Evolutionary conservation across 1,140 invertebrate species (phyloP).

Genomic region (Eciton burchellii): DNA sequence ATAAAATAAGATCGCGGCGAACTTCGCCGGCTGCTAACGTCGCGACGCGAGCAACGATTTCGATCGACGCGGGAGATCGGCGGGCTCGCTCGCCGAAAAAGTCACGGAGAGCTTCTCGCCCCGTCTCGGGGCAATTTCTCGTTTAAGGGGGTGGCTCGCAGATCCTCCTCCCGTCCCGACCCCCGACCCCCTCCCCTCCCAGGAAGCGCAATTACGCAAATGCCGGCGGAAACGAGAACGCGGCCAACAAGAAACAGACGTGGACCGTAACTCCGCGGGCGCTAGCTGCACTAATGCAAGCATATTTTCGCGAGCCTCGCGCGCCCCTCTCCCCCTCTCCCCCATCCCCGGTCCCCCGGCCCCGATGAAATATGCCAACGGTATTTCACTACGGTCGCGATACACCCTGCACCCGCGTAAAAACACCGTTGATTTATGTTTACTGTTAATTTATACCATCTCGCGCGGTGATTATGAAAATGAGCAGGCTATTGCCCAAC

Average conservation of each 20-base stretch:
- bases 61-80: too few relatives aligned
- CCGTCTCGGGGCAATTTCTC: conserved; percentile 16
- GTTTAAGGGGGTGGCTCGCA: conserved; percentile 33
- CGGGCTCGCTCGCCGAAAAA: too few relatives aligned
- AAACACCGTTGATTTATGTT: conserved; percentile 78
- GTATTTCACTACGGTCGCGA: conserved; percentile 43
- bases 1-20: conserved; percentile 31
- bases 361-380: conserved; percentile 48
- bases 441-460: conserved; percentile 81
- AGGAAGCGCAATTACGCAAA: conserved; percentile 50
- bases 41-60: not conserved
- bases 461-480: conserved; percentile 78
- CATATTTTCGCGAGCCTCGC: conserved; percentile 37
- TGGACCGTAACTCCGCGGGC: conserved; percentile 26
- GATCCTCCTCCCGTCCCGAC: too few relatives aligned
- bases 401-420: conserved; percentile 46
- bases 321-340: too few relatives aligned
- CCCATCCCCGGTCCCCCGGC: too few relatives aligned
- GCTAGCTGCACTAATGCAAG: conserved; percentile 38
- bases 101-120: too few relatives aligned
- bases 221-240: conserved; percentile 9
- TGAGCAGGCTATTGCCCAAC: conserved; percentile 73
- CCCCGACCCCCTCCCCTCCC: not conserved
- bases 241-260: conserved; percentile 52
- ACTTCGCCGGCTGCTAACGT: not conserved